Evolutionary conservation across 2,113 vertebrate genomes (phyloP), one percentile per base, ranked within the genome.

Genomic region (Alectura lathami): DNA sequence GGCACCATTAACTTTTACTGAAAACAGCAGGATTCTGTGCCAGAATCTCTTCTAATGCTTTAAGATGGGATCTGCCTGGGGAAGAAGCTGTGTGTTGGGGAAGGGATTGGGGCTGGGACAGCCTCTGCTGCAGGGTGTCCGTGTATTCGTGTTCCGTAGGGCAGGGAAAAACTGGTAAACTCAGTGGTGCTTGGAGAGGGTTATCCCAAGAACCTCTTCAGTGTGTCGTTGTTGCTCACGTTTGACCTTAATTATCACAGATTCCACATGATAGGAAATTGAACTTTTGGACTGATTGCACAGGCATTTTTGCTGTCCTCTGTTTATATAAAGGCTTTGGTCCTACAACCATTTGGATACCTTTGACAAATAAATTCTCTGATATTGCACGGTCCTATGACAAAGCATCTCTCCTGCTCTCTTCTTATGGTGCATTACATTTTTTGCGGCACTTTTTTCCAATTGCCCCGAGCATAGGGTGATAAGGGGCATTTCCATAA

Each of bases 101-200:
- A 79, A 42, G 2, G 2, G 45, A 45, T 67, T 2, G 5, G 29
- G 5, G 7, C 30, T 53, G 36, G 27, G 81, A 10, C 13, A 66
- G 27, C 21, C 21, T 66, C 36, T 91, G 24, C 60, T 84, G 72
- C 50, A 48, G 54, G 18, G 26, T 77, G 86, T 43, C 59, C n/a
- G 2, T 47, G 5, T 1, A 0, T 43, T 47, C 1, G 0, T 73
- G 38, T 80, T 56, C 42, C 24, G 16, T 43, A 38, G 30, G 47
- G 9, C 22, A 40, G 47, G 30, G 42, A 84, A 30, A 15, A 70
- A 18, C 18, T 89, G 38, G 51, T 73, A 3, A 45, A 7, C 47
- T 82, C 2, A 0, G 3, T 45, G 56, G 5, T 78, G 51, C 56
- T 74, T 54, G 48, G 45, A 62, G 2, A 0, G 5, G 51, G n/a